Percentiles rank a stretch among this genome's conserved stretches.
phyloP scores from a whole-genome alignment of 2,797 vertebrate species.

The Hydrolagus colliei region DNA sequence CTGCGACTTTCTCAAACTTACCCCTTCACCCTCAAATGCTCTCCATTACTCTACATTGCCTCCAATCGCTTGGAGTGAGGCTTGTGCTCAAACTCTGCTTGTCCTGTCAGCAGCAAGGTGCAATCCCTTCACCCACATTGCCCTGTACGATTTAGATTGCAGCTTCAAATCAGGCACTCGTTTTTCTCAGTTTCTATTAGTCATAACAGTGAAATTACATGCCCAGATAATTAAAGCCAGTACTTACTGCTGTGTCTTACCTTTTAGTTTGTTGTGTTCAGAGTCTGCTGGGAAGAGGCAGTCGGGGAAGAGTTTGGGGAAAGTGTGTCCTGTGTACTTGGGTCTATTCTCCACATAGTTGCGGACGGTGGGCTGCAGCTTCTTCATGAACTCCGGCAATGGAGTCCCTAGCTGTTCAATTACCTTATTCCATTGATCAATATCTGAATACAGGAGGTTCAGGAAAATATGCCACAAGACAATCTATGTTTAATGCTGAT shows the following conservation, averaged over 20 bases:
- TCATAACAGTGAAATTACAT: not conserved
- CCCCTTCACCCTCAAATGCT: too few relatives aligned
- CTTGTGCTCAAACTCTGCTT: too few relatives aligned
- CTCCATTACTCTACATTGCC: too few relatives aligned
- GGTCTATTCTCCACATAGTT: conserved; percentile 98
- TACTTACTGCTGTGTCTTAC: conserved; percentile 51
- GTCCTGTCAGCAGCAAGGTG: too few relatives aligned
- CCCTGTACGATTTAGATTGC: not conserved
- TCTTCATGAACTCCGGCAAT: conserved; percentile 96
- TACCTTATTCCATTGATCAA: conserved; percentile 99
- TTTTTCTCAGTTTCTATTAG: not conserved
- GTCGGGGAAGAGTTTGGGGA: conserved; percentile 96
- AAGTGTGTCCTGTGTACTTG: conserved; percentile 93
- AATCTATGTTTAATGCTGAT: conserved; percentile 14
- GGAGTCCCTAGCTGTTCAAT: conserved; percentile 98
- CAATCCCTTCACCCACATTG: too few relatives aligned
- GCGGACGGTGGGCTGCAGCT: conserved; percentile 92
- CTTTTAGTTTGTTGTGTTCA: conserved; percentile 99
- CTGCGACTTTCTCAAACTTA: too few relatives aligned
- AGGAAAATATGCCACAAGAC: conserved; percentile 51
- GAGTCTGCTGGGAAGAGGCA: conserved; percentile 97
- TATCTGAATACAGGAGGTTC: conserved; percentile 75
- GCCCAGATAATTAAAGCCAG: not conserved
- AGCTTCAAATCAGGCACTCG: not conserved
- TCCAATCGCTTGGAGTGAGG: too few relatives aligned